phyloP scores from a whole-genome alignment of 2,113 vertebrate species.

The Bathybates hornii region DNA sequence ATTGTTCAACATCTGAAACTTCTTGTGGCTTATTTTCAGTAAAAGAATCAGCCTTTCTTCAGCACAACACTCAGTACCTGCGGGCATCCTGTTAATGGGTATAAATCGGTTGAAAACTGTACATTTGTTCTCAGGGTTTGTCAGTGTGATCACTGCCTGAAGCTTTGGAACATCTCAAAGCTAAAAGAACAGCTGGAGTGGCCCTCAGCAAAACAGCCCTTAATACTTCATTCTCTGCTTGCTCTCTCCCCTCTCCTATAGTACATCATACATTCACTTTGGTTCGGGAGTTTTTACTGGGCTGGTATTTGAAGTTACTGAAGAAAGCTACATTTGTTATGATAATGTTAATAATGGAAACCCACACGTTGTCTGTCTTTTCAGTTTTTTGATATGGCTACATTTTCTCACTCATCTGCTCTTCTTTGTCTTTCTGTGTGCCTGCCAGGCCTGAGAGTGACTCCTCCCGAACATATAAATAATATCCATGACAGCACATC shows the following conservation, averaged over 20 bases:
- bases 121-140: not conserved
- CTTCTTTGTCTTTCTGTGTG: not conserved
- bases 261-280: not conserved
- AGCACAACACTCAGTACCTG: not conserved
- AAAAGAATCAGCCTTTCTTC: not conserved
- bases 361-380: not conserved
- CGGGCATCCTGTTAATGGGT: not conserved
- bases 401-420: not conserved
- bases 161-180: slow-evolving; percentile 8
- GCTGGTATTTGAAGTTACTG: not conserved
- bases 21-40: not conserved
- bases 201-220: slow-evolving; percentile 7
- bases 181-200: slow-evolving; percentile 13
- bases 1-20: not conserved
- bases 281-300: not conserved
- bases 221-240: not conserved
- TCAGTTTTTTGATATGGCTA: not conserved
- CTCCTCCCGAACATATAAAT: slow-evolving; percentile 23
- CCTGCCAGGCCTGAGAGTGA: slow-evolving; percentile 1
- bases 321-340: not conserved
- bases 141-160: not conserved
- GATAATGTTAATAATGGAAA: not conserved
- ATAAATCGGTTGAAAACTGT: not conserved
- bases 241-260: not conserved
- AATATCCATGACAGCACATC: slow-evolving; percentile 29